These are phyloP conservation scores for Stenichneumon culpator DNA, from an alignment of 2,888 invertebrate genomes.

Conservation along the genomic window DNA sequence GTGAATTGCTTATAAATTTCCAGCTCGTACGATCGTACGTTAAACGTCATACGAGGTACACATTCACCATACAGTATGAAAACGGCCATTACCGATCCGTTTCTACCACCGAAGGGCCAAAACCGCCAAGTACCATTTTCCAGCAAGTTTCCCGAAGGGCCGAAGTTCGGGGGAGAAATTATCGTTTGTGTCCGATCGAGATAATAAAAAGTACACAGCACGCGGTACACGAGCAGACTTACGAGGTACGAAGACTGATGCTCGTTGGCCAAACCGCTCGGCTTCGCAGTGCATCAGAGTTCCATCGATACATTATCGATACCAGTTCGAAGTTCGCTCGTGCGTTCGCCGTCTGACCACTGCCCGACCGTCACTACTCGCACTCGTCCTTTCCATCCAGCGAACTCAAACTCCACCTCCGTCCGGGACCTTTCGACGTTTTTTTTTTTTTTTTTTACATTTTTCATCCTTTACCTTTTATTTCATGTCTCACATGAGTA, in stretches of 20 bases:
- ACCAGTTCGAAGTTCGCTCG: neutral
- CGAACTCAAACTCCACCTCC: neutral
- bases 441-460: constrained; percentile 18
- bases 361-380: constrained; percentile 32
- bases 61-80: no score
- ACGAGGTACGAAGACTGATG: neutral
- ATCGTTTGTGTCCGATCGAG: neutral
- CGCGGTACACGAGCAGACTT: neutral
- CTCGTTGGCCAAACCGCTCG: constrained; percentile 2
- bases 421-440: constrained; percentile 1
- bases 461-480: neutral
- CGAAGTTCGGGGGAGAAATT: neutral
- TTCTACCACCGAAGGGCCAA: neutral
- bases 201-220: neutral
- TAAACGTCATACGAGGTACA: no score
- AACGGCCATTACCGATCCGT: no score
- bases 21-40: no score
- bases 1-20: no score
- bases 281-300: neutral
- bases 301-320: neutral
- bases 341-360: constrained; percentile 3
- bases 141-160: neutral
- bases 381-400: neutral
- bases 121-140: neutral
- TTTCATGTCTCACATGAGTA: constrained; percentile 50